These are phyloP conservation scores for Sorex maritimensis DNA, from an alignment of 2,797 vertebrate species.

Conservation along the genomic window DNA sequence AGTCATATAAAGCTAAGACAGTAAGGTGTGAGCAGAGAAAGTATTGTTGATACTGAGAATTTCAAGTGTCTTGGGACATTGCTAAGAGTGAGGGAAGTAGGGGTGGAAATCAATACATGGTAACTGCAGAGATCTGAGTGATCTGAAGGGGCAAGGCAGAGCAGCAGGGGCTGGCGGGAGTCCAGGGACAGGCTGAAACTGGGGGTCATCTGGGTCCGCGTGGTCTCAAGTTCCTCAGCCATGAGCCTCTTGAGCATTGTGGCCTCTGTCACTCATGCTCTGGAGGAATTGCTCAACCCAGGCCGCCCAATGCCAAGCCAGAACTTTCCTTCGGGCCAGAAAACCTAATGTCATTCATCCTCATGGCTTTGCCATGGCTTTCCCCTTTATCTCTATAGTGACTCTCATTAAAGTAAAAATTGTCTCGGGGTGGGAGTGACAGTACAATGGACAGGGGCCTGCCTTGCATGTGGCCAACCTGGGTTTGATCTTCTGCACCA, in stretches of 20 bases:
- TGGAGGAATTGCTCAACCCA: background rate
- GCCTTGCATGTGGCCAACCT: no score
- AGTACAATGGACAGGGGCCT: no score
- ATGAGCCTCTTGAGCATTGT: background rate
- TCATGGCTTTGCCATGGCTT: background rate
- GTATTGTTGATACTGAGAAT: background rate
- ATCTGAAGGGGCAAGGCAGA: background rate
- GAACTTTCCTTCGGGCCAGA: background rate
- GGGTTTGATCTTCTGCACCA: background rate
- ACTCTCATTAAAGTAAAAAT: background rate
- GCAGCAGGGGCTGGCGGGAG: background rate
- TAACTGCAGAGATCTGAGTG: background rate
- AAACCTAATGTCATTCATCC: background rate
- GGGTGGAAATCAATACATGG: background rate
- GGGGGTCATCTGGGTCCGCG: no score
- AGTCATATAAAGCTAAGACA: background rate
- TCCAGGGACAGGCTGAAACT: background rate
- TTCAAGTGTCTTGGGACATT: background rate
- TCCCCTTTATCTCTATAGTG: no score
- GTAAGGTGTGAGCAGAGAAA: background rate
- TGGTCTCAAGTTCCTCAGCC: background rate
- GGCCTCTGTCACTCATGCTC: background rate
- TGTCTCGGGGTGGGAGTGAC: no score
- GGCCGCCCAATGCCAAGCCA: background rate
- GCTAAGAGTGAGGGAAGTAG: background rate